Evolutionary conservation across 1,140 invertebrate species (phyloP), one percentile per base, ranked within the genome.

Genomic region (Andrena cerasifolii): DNA sequence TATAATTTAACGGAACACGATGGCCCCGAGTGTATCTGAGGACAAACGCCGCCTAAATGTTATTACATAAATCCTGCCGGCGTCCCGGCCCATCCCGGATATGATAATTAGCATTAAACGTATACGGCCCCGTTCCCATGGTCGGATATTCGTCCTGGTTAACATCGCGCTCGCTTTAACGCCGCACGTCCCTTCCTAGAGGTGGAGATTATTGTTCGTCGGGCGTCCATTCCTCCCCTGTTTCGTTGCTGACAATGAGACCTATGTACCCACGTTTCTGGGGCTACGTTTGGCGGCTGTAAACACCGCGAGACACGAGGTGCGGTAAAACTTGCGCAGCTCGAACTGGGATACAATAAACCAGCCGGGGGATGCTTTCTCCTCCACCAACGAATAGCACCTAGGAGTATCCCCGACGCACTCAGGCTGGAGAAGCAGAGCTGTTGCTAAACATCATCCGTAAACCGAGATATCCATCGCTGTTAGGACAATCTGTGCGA

Each of bases 21-120:
- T 54, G 6, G 28, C 51, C 36, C 51, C 24, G 7, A 18, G 61
- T 54, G 43, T 56, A 56, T 56, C 72, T 33, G 24, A 18, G 51
- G 12, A 40, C 36, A 33, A 53, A 16, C 63, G n/a, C 45, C 40
- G 58, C 28, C 49, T 56, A 56, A 75, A 67, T 21, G 62, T 67
- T 75, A 18, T 33, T 24, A 45, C 72, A 56, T 75, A 66, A 66
- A 75, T 66, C 62, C 24, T 45, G 61, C 1, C n/a, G n/a, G 21
- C 21, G 21, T 49, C 12, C 58, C 18, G 24, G 33, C 21, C 62
- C 21, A 45, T 66, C 54, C 62, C 28, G 26, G 36, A 31, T 31
- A 56, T 45, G 51, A 67, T 67, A 75, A 75, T 75, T 67, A 67
- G 36, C 40, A 4, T 54, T 56, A 43, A 72, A 56, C 49, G 33